These are phyloP conservation scores for Callosobruchus maculatus DNA, from an alignment of 2,888 invertebrate species.

Conservation along the genomic window DNA sequence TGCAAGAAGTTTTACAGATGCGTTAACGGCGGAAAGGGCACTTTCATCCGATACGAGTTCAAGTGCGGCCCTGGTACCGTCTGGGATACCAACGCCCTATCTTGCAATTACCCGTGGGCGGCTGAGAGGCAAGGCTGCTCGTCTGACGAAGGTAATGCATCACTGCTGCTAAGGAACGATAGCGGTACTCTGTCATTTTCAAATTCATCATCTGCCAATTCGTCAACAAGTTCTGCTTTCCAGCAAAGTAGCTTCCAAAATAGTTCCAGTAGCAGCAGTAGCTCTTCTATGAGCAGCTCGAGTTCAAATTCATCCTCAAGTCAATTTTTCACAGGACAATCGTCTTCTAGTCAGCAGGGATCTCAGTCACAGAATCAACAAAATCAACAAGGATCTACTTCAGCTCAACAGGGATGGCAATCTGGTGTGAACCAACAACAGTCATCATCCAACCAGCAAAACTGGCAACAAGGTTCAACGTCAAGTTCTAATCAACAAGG, in stretches of 20 bases:
- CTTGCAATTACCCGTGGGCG: constrained; percentile 70
- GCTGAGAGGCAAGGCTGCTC: constrained; percentile 46
- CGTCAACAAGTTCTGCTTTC: constrained; percentile 20
- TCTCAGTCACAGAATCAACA: neutral
- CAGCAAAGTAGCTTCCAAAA: constrained; percentile 18
- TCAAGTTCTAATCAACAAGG: neutral
- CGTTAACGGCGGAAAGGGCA: constrained; percentile 58
- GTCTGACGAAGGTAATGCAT: constrained; percentile 12
- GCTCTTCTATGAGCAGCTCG: constrained; percentile 5
- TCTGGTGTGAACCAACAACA: constrained; percentile 2
- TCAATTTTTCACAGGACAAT: neutral
- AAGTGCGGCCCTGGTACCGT: constrained; percentile 72
- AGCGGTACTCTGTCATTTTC: constrained; percentile 1
- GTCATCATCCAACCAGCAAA: neutral
- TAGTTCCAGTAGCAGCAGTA: constrained; percentile 9
- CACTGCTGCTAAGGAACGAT: constrained; percentile 3
- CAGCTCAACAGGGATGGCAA: neutral
- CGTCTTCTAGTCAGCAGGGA: neutral
- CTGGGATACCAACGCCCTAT: constrained; percentile 66
- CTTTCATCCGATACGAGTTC: constrained; percentile 66
- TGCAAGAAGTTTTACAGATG: constrained; percentile 76
- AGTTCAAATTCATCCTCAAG: constrained; percentile 5
- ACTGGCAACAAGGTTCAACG: neutral
- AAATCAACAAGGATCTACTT: neutral
- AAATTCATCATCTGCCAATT: constrained; percentile 15